Conservation (phyloP, 2,113 vertebrate genomes). For the Bombycilla garrulus region DNA sequence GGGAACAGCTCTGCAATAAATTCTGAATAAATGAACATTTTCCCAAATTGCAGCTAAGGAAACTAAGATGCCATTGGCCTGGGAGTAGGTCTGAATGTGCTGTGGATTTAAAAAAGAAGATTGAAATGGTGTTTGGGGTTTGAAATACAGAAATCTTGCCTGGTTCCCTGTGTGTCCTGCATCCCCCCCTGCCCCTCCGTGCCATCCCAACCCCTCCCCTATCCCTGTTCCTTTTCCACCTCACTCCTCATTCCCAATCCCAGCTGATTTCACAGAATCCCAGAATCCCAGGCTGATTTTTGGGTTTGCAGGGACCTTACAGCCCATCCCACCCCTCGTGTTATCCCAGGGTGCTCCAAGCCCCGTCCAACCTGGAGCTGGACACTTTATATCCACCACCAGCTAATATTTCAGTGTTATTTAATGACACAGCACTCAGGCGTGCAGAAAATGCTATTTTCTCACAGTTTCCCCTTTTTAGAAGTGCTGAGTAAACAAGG, state of each 20-base stretch:
- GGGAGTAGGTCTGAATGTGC: neutral
- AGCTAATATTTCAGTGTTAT: neutral
- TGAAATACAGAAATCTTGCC: neutral
- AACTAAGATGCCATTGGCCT: neutral
- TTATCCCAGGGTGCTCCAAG: rapidly evolving
- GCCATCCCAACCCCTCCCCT: neutral
- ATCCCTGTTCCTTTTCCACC: neutral
- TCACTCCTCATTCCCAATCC: neutral
- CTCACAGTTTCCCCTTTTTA: neutral
- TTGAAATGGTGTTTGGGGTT: neutral
- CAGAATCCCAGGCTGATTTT: neutral
- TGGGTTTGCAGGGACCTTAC: neutral
- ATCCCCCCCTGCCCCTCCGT: neutral
- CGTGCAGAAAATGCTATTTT: neutral
- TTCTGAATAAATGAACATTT: neutral
- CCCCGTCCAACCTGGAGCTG: rapidly evolving
- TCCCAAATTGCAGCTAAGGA: neutral
- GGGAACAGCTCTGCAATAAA: neutral
- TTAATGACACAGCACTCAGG: neutral
- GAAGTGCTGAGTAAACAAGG: neutral
- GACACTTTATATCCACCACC: neutral
- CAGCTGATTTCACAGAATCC: neutral
- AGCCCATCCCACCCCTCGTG: neutral
- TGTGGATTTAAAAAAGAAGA: neutral
- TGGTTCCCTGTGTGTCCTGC: neutral